Evolutionary conservation across 2,888 invertebrate genomes (phyloP), one percentile per base, ranked within the genome.

Genomic region (Linnaemya tessellans): DNA sequence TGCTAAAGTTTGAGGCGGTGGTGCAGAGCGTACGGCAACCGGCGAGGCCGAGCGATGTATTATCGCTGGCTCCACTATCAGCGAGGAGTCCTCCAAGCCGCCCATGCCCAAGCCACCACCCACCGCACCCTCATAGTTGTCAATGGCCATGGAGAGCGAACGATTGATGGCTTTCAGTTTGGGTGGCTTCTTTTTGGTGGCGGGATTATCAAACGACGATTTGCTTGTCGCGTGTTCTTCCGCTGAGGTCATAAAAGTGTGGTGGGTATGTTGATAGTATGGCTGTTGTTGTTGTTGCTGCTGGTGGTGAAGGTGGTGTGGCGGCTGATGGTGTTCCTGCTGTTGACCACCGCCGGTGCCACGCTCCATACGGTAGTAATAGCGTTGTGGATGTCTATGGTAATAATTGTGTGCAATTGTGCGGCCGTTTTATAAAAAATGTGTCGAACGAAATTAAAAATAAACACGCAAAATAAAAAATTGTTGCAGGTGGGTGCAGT

Each of bases 141-240:
- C 93, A 84, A 93, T 92, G 81, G 93, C 92, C 90, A 93, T 91
- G 51, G 93, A 93, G 35, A 92, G 89, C n/a, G 93, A 92, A 46
- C 93, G 92, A 88, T 92, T 92, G 80, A 92, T 91, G 84, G 92
- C 90, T 89, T 91, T 92, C 87, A 93, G 89, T 90, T 93, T 93
- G 89, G 93, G 93, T 85, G 92, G 92, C 80, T 91, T 92, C 88
- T 91, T 92, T 80, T 91, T 92, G n/a, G 91, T 90, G 79, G 91
- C 92, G 74, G 91, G 91, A 89, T 92, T 91, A 86, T 92, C 92
- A 89, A 92, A 89, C 56, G 92, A 92, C 58, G 92, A 91, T 73
- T 92, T 89, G 87, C 91, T 90, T 18, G 75, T 38, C 60, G 75
- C 67, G 30, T 85, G 79, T 11, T 85, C 90, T 38, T 85, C 90